phyloP scores from a whole-genome alignment of 2,888 invertebrate species.

The Frankliniella fusca region DNA sequence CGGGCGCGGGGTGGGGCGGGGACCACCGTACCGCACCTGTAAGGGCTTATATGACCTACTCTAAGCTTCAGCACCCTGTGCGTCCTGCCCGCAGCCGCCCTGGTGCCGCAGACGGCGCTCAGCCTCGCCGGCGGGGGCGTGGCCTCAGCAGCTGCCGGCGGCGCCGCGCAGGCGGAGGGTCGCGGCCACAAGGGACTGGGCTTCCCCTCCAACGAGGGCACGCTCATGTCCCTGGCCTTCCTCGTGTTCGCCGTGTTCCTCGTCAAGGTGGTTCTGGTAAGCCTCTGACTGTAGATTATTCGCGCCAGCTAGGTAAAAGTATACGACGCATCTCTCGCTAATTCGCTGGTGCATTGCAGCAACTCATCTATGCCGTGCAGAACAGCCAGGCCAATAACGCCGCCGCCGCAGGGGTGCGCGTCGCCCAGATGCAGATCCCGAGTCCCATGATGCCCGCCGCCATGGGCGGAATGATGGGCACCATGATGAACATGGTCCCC shows the following conservation, averaged over 20 bases:
- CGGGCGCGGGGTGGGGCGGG: no score
- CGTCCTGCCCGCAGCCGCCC: not conserved
- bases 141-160: not conserved
- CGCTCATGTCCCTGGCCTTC: constrained; percentile 77
- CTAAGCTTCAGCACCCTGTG: not conserved
- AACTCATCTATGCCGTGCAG: constrained; percentile 19
- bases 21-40: no score
- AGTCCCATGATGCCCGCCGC: not conserved
- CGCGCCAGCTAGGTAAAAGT: no score
- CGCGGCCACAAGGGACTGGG: constrained; percentile 50
- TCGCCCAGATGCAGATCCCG: constrained; percentile 11
- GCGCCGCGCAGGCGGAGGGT: not conserved
- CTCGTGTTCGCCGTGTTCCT: constrained; percentile 80
- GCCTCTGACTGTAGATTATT: constrained; percentile 39
- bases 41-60: no score
- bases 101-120: not conserved
- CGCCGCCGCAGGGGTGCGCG: not conserved
- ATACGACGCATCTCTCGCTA: no score
- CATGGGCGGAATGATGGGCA: not conserved
- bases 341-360: not conserved
- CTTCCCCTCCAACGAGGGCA: constrained; percentile 75
- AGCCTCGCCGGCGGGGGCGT: not conserved
- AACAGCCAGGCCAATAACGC: not conserved
- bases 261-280: constrained; percentile 76
- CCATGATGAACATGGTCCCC: constrained; percentile 4